phyloP scores from a whole-genome alignment of 2,888 invertebrate genomes.

The Temnothorax unifasciatus region DNA sequence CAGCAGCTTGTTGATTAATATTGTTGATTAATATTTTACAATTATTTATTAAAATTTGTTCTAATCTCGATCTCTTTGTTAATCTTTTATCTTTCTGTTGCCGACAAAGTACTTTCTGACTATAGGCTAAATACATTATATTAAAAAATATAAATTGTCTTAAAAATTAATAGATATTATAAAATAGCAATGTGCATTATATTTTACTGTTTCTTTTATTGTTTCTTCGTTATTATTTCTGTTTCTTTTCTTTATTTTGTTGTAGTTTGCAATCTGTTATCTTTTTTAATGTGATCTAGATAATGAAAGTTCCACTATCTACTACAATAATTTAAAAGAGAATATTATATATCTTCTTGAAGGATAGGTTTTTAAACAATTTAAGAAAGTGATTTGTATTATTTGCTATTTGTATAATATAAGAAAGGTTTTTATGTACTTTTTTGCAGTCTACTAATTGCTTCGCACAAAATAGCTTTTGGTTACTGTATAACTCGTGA shows the following conservation, averaged over 20 bases:
- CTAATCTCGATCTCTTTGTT: background rate
- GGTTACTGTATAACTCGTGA: background rate
- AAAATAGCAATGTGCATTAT: background rate
- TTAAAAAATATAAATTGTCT: background rate
- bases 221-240: background rate
- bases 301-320: too few species aligned
- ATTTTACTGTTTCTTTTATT: background rate
- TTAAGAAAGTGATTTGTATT: background rate
- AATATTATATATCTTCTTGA: background rate
- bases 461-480: background rate
- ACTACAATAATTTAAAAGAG: background rate
- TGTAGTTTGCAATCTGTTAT: background rate
- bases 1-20: background rate
- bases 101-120: background rate
- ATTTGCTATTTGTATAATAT: background rate
- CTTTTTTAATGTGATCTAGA: background rate
- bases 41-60: slow-evolving; percentile 11
- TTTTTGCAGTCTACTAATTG: background rate
- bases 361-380: background rate
- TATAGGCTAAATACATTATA: background rate
- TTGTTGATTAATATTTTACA: background rate
- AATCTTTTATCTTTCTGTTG: background rate
- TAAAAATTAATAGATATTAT: background rate
- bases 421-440: background rate
- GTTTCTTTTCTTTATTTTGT: background rate